Evolutionary conservation across 1,140 invertebrate species (phyloP).

Genomic region (Drosophila miranda): DNA sequence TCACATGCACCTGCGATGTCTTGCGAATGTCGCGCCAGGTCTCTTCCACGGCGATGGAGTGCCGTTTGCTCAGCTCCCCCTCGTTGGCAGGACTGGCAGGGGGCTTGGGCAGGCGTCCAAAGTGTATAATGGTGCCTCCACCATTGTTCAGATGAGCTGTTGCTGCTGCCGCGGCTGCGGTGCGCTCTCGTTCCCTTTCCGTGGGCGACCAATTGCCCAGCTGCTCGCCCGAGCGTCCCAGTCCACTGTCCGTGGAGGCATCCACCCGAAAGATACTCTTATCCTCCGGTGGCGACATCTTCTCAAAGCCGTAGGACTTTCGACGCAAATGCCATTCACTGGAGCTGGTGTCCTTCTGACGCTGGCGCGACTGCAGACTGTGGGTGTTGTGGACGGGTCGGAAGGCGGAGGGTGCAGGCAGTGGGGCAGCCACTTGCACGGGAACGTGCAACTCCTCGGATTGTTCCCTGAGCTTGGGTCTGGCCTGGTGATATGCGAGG

Average conservation of each 20-base stretch:
- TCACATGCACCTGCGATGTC: conserved; percentile 75
- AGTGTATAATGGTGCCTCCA: conserved; percentile 72
- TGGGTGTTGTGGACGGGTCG: conserved; percentile 83
- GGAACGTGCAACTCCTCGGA: conserved; percentile 33
- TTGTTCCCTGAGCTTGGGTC: too few species aligned
- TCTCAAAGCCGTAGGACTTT: conserved; percentile 89
- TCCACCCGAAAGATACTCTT: conserved; percentile 84
- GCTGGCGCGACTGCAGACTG: conserved; percentile 84
- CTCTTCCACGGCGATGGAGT: conserved; percentile 85
- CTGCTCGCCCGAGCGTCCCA: conserved; percentile 87
- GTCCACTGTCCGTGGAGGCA: conserved; percentile 88
- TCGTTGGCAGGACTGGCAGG: conserved; percentile 37
- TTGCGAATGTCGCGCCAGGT: conserved; percentile 83
- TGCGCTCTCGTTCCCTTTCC: conserved; percentile 34
- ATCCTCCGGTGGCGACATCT: conserved; percentile 84
- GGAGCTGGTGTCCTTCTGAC: conserved; percentile 80
- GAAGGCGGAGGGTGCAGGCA: conserved; percentile 49
- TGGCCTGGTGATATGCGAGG: conserved; percentile 42
- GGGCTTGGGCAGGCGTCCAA: conserved; percentile 36
- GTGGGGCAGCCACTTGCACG: conserved; percentile 67
- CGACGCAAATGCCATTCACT: conserved; percentile 87
- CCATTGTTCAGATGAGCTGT: conserved; percentile 14
- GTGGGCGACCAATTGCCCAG: conserved; percentile 83
- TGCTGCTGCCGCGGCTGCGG: neutral
- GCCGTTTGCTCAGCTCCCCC: conserved; percentile 82